Evolutionary conservation across 1,140 invertebrate species (phyloP).

Genomic region (Saccostrea glomerata): DNA sequence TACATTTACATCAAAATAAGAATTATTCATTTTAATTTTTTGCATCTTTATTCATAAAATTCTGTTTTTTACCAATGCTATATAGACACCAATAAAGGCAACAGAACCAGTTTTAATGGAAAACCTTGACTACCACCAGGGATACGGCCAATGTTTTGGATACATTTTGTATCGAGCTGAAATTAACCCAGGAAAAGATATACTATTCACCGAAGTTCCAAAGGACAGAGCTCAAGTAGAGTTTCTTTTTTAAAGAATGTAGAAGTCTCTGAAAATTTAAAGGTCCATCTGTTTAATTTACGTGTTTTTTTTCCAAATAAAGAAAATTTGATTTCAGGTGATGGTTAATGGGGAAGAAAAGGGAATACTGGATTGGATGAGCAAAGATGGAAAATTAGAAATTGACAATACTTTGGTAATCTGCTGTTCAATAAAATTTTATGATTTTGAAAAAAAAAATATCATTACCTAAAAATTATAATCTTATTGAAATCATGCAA

Average conservation of each 20-base stretch:
- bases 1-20: too few species aligned
- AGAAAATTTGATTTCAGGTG: constrained; percentile 51
- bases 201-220: constrained; percentile 80
- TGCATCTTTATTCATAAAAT: neutral
- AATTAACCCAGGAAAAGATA: constrained; percentile 52
- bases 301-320: too few species aligned
- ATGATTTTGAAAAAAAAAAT: neutral
- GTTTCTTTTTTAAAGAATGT: neutral
- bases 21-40: too few species aligned
- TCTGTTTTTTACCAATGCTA: neutral
- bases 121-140: constrained; percentile 81
- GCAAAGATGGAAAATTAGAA: constrained; percentile 28
- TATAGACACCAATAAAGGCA: neutral
- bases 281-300: too few species aligned
- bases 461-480: neutral
- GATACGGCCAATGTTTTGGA: constrained; percentile 82
- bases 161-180: constrained; percentile 81
- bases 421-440: neutral
- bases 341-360: constrained; percentile 61
- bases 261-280: neutral
- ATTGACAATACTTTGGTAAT: neutral
- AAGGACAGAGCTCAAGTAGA: constrained; percentile 81
- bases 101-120: constrained; percentile 80
- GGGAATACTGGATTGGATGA: constrained; percentile 54
- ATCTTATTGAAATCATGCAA: neutral